Evolutionary conservation across 2,113 vertebrate species (phyloP), one percentile per base, ranked within the genome.

Genomic region (Oryzias javanicus): DNA sequence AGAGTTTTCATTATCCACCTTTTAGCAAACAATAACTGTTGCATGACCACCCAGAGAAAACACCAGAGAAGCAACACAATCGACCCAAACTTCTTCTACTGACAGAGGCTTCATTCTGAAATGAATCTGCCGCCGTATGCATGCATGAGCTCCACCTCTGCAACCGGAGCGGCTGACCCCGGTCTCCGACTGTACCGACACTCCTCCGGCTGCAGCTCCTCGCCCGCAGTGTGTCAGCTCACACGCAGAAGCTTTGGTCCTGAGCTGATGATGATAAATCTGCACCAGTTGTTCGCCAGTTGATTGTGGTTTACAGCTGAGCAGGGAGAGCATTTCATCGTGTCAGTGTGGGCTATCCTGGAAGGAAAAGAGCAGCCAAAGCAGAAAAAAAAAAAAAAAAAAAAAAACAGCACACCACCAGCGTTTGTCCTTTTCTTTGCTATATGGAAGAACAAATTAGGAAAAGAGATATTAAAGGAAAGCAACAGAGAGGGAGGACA

Each of bases 251-350:
- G 72, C 71, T 74, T 55, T 53, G 75, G 74, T 82, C 76, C 67
- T 63, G 65, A 63, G 74, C 70, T 82, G 78, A 85, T 82, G 82
- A 84, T 84, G 88, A 90, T 84, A 81, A 86, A 90, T 86, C 76
- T 70, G 62, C 48, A 67, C 71, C 83, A 77, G 83, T 82, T 81
- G 81, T 81, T 82, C 80, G 79, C 78, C 70, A 75, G 80, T 89
- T 88, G 84, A 89, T 83, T 84, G 82, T 87, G 82, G 66, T 82
- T 84, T 83, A 79, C 81, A 79, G 80, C 79, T 69, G 80, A 81
- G 81, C 61, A 46, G 59, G 47, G 67, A 69, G 55, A 78, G 72
- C 65, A 75, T 84, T 76, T 85, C 74, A 71, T 84, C 77, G 82
- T 81, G 86, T 86, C 76, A 67, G 62, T 62, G 67, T 55, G 69